Evolutionary conservation across 2,113 vertebrate species (phyloP), one percentile per base, ranked within the genome.

Genomic region (Callipepla californica): DNA sequence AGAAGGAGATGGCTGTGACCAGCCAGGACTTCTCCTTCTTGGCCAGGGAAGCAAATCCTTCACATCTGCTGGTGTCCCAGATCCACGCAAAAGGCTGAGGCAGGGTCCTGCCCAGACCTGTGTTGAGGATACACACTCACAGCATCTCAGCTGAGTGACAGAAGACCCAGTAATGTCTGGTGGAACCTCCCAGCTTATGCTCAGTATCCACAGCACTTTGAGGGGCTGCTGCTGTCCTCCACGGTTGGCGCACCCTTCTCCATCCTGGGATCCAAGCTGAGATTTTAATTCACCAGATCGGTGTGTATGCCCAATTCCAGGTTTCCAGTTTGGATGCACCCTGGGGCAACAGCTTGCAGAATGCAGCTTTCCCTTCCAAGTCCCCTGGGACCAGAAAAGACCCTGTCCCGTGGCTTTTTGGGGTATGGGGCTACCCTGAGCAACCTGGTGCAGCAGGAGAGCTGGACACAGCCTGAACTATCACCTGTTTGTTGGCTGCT

Each of bases 221-320:
- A 47, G 30, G 15, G 51, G 38, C 20, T 57, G 51, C 53, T 57
- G 53, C 53, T 57, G 10, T 22, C 21, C 51, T 28, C 20, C 36
- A 32, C 7, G 14, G 28, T 42, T 55, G 69, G 28, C 14, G 50
- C 53, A 73, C 18, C 18, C 38, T 53, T 28, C 70, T 55, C 51
- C 70, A 57, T 28, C 15, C 7, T 7, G 15, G 50, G 26, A 38
- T 36, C 26, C 48, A 48, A 36, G 16, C 61, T 4, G 3, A 13
- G 34, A 4, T 66, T 73, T 77, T 65, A 48, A 18, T 15, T 61
- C 58, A 22, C 23, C 22, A 18, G 38, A 23, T 63, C 16, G 4
- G 48, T 82, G n/a, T 0, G 0, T 53, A 78, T 10, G 1, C 23
- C 53, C 65, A 34, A 32, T 40, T 77, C n/a, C 55, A 74, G 50